A percentile compares a stretch with the other conserved stretches of the same genome.
These are phyloP conservation scores for Epistrophe eligans DNA, from an alignment of 2,888 invertebrate genomes.

Conservation along the genomic window DNA sequence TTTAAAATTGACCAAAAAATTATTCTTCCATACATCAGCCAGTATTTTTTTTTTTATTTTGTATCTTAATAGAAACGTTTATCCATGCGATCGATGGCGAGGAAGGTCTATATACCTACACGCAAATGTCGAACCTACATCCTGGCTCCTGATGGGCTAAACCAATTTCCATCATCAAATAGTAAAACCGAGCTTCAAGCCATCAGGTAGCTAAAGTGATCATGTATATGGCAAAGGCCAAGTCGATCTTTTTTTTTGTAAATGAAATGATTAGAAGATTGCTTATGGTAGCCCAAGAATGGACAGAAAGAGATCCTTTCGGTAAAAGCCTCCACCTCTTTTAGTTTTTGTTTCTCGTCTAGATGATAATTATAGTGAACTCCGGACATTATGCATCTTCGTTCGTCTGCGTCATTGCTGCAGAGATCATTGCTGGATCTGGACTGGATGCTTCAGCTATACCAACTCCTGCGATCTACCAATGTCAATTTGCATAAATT, in stretches of 20 bases:
- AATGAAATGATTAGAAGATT: conserved; percentile 75
- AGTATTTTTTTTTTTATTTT: conserved; percentile 17
- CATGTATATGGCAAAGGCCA: conserved; percentile 9
- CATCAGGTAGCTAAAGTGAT: conserved; percentile 39
- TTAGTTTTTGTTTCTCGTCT: neutral
- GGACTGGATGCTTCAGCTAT: neutral
- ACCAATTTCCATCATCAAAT: conserved; percentile 62
- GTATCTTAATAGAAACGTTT: conserved; percentile 65
- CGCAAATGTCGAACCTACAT: conserved; percentile 41
- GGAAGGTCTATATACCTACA: conserved; percentile 43
- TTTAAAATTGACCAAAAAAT: conserved; percentile 36
- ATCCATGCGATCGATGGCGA: conserved; percentile 1
- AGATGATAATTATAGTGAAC: conserved; percentile 67
- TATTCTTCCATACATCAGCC: neutral
- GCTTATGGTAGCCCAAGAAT: conserved; percentile 47
- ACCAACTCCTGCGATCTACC: conserved; percentile 44
- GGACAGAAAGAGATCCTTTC: conserved; percentile 55
- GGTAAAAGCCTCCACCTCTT: conserved; percentile 31
- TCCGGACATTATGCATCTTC: conserved; percentile 43
- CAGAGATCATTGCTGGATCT: conserved; percentile 42
- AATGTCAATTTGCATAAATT: conserved; percentile 76
- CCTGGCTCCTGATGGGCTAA: conserved; percentile 32
- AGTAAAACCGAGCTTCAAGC: conserved; percentile 57
- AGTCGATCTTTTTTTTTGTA: conserved; percentile 36
- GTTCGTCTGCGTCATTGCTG: conserved; percentile 19